Percentiles rank a stretch among this genome's conserved stretches.
phyloP scores from a whole-genome alignment of 1,140 invertebrate species.

The Prorops nasuta region DNA sequence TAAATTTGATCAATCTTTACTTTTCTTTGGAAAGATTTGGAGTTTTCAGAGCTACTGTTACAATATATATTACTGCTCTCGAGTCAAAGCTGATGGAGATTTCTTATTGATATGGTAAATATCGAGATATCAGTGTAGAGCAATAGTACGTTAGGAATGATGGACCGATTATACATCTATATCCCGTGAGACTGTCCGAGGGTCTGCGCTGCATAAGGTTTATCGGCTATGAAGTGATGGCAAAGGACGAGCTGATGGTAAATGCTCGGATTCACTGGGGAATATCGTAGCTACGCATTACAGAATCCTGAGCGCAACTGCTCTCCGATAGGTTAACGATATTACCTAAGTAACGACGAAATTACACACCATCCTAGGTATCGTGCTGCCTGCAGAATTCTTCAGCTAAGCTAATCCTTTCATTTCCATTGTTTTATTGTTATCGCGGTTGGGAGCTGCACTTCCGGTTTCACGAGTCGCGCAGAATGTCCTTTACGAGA shows the following conservation, averaged over 20 bases:
- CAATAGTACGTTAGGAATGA: conserved; percentile 29
- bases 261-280: conserved; percentile 36
- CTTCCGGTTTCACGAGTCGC: no score
- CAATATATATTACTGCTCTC: no score
- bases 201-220: no score
- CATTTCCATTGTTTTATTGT: no score
- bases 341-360: conserved; percentile 35
- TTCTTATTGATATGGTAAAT: background rate
- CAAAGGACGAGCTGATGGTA: conserved; percentile 28
- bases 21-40: no score
- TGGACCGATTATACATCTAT: conserved; percentile 32
- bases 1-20: no score
- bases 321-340: conserved; percentile 42
- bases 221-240: conserved; percentile 28
- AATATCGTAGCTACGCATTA: conserved; percentile 39
- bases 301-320: conserved; percentile 33
- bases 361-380: conserved; percentile 22
- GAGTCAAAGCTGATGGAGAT: no score
- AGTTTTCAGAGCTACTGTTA: no score
- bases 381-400: conserved; percentile 12
- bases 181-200: conserved; percentile 22
- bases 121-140: background rate
- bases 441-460: no score
- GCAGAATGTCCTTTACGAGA: no score
- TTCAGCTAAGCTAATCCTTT: background rate